Base-by-base conservation (phyloP, 2,888 invertebrate genomes). In the Buathra laborator region DNA sequence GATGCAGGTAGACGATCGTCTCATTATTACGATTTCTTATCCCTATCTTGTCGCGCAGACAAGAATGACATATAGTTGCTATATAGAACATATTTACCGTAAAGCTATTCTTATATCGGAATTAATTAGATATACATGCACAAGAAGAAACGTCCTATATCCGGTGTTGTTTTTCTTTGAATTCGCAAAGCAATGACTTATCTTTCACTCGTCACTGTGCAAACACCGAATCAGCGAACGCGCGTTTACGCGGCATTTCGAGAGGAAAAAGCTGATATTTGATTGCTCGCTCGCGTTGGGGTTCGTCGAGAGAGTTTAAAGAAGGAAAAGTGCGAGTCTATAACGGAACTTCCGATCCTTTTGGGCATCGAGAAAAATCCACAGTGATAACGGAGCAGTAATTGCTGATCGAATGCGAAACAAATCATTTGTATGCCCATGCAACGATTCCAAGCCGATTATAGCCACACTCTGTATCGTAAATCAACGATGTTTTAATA, bases 61-160 rank as follows among this genome's bases (percentile, higher is more conserved):
- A 56, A 19, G 19, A 71, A 71, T 43, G 43, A 56, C 19, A 48
- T 44, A 12, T 53, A 56, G 56, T 16, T 16, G 24, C 3, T 68
- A 29, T 32, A 51, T 19, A 44, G 44, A 12, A 37, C n/a, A 10
- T 66, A n/a, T 56, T 51, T 48, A 43, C 29, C 43, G 32, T 9
- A 29, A 66, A 12, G 53, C 32, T n/a, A 66, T 66, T 16, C 46
- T 46, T 46, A 44, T 62, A 62, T 32, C 19, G 66, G 16, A 29
- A 76, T 62, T 70, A 70, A 59, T 72, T 72, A 43, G 72, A 72
- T 44, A 72, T 24, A 56, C 43, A 59, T 3, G 9, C 16, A 43
- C 43, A 37, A n/a, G 37, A 29, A 43, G 43, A 16, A 56, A 56
- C 19, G 19, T 24, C 56, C 10, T 44, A 72, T 19, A 59, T 44